Percentiles rank a stretch among this genome's conserved stretches.
Evolutionary conservation across 2,113 vertebrate genomes (phyloP).

Genomic region (Chinchilla lanigera): DNA sequence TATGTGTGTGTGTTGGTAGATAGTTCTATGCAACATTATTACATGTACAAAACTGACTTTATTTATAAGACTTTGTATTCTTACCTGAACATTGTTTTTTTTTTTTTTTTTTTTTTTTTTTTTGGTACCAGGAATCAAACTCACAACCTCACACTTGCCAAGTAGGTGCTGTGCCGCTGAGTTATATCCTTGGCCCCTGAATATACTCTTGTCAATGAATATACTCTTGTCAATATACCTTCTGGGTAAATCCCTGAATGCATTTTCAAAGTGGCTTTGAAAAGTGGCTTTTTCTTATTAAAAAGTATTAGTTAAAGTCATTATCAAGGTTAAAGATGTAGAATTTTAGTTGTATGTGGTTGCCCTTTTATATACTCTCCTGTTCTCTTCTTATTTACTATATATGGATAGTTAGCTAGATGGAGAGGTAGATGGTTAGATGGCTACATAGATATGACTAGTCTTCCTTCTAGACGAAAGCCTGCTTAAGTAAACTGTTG

Average conservation of each 20-base stretch:
- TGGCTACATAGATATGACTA: not conserved
- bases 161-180: too few relatives aligned
- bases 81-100: not conserved
- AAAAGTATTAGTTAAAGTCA: not conserved
- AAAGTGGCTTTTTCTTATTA: not conserved
- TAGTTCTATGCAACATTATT: not conserved
- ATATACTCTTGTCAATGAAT: too few relatives aligned
- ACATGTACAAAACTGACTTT: not conserved
- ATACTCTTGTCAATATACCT: not conserved
- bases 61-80: constrained; percentile 24
- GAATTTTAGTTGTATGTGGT: not conserved
- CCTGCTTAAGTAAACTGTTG: not conserved
- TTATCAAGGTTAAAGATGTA: not conserved
- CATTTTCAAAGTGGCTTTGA: not conserved
- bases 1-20: not conserved
- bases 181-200: too few relatives aligned
- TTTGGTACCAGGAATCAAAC: too few relatives aligned
- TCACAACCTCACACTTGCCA: too few relatives aligned
- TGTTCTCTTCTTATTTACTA: not conserved
- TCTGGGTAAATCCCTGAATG: not conserved
- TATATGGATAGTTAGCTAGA: not conserved
- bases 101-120: too few relatives aligned
- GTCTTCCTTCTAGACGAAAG: not conserved
- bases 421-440: not conserved
- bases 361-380: not conserved